Conservation (phyloP, 2,797 vertebrate genomes). For the Anisognathus igniventris region DNA sequence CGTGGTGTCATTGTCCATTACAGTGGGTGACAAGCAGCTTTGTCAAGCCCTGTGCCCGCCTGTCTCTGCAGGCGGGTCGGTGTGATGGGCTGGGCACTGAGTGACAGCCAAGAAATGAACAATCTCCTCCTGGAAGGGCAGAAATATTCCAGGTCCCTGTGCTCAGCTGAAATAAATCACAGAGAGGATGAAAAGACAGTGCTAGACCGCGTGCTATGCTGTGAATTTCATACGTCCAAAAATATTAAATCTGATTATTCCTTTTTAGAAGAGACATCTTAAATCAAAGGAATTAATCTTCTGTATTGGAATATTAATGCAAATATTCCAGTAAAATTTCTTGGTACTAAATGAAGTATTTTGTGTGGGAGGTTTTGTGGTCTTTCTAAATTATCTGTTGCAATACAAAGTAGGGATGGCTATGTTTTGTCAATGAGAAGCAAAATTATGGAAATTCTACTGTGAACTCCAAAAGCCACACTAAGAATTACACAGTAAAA, state of each 20-base stretch:
- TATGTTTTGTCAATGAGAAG: background rate
- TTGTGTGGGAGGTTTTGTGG: background rate
- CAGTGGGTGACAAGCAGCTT: constrained; percentile 20
- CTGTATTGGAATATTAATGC: constrained; percentile 10
- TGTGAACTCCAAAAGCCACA: background rate
- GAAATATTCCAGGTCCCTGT: background rate
- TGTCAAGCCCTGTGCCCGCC: background rate
- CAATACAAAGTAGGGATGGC: accelerated
- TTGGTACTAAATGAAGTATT: background rate
- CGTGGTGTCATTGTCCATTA: background rate
- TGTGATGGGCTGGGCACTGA: constrained; percentile 1
- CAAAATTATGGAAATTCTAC: background rate
- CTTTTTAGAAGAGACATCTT: background rate
- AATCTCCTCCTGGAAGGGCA: constrained; percentile 26
- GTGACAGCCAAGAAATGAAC: constrained; percentile 50
- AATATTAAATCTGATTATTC: constrained; percentile 16
- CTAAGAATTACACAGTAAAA: background rate
- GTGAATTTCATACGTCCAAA: background rate
- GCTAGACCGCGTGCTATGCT: background rate
- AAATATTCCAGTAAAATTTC: background rate
- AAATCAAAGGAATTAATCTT: constrained; percentile 20
- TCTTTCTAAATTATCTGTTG: background rate
- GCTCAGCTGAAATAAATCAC: constrained; percentile 10
- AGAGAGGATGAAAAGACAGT: background rate
- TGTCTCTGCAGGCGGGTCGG: background rate